Conservation (phyloP, 2,888 invertebrate genomes). For the Himalopsyche anomala region DNA sequence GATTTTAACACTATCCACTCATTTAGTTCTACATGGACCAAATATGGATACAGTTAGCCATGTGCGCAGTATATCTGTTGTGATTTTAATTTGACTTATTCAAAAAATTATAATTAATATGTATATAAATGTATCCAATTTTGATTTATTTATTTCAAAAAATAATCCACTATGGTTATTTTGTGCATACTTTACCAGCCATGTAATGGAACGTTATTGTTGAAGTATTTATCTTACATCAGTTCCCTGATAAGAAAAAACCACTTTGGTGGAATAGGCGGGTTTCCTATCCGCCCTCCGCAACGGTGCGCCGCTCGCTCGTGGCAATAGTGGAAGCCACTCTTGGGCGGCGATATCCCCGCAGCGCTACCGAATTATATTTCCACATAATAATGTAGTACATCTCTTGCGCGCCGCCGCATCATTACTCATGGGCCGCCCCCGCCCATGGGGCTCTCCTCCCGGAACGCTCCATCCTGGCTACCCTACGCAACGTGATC, state of each 20-base stretch:
- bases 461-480: not conserved
- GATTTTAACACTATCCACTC: too few species aligned
- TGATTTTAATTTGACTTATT: too few species aligned
- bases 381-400: conserved; percentile 64
- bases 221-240: too few species aligned
- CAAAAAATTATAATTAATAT: too few species aligned
- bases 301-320: conserved; percentile 10
- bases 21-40: too few species aligned
- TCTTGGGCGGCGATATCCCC: conserved; percentile 42
- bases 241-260: conserved; percentile 10
- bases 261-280: not conserved
- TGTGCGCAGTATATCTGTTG: too few species aligned
- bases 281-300: not conserved
- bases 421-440: conserved; percentile 63
- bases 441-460: conserved; percentile 48
- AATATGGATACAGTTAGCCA: too few species aligned
- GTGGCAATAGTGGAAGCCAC: conserved; percentile 38
- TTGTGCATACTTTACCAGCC: too few species aligned
- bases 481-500: conserved; percentile 35
- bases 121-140: too few species aligned
- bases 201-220: too few species aligned
- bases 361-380: conserved; percentile 64
- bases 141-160: too few species aligned
- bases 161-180: too few species aligned
- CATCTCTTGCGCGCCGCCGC: conserved; percentile 63